Conservation (phyloP, 2,888 invertebrate species). For the Epinotia ramella region DNA sequence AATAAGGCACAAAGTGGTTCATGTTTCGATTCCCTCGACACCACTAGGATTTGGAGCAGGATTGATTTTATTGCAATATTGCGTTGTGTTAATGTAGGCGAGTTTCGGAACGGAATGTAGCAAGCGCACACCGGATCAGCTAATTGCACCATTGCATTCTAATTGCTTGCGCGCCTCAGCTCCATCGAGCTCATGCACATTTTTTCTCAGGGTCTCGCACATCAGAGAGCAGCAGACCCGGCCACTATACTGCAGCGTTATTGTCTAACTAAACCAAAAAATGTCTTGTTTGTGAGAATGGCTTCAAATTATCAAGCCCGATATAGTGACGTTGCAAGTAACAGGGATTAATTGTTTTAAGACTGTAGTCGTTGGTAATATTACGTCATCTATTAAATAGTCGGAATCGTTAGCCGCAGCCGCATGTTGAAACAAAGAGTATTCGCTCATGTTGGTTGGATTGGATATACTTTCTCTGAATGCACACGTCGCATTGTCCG, state of each 20-base stretch:
- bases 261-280: neutral
- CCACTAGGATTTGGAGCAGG: neutral
- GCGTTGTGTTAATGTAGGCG: slow-evolving; percentile 48
- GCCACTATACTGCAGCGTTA: slow-evolving; percentile 38
- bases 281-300: slow-evolving; percentile 55
- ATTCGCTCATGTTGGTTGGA: slow-evolving; percentile 56
- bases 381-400: slow-evolving; percentile 9
- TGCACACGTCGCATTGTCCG: slow-evolving; percentile 55
- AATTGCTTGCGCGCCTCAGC: slow-evolving; percentile 61
- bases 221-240: slow-evolving; percentile 53
- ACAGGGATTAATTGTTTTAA: slow-evolving; percentile 14
- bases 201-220: slow-evolving; percentile 60
- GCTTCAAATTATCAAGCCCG: slow-evolving; percentile 53
- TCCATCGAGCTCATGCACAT: slow-evolving; percentile 59
- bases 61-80: slow-evolving; percentile 18
- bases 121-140: slow-evolving; percentile 56
- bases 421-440: neutral
- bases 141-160: slow-evolving; percentile 66
- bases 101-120: slow-evolving; percentile 56
- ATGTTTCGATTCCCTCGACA: neutral
- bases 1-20: neutral
- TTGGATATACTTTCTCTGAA: slow-evolving; percentile 67
- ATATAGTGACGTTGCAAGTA: neutral
- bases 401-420: neutral
- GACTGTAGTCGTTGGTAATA: slow-evolving; percentile 1